phyloP scores from a whole-genome alignment of 1,140 invertebrate species.

The Scaptodrosophila lebanonensis region DNA sequence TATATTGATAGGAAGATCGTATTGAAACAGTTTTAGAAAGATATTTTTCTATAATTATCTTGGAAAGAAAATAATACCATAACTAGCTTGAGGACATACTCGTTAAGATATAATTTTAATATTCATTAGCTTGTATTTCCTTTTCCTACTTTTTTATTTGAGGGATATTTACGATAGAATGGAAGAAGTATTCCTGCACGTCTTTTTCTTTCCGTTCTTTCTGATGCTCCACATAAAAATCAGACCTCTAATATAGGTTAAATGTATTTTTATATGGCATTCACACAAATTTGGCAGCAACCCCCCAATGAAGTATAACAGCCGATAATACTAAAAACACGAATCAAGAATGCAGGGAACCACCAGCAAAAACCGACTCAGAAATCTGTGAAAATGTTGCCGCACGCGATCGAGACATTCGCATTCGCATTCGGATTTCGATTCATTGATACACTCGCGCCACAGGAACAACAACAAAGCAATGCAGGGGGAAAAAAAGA shows the following conservation, averaged over 20 bases:
- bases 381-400: constrained; percentile 63
- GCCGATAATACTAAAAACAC: constrained; percentile 36
- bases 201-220: no score
- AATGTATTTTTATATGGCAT: constrained; percentile 50
- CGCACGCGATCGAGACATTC: constrained; percentile 71
- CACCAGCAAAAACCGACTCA: constrained; percentile 30
- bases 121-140: no score
- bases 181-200: not conserved
- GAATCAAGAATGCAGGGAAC: constrained; percentile 49
- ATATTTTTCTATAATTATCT: not conserved
- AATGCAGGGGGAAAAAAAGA: constrained; percentile 12
- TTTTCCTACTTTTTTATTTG: no score
- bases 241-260: constrained; percentile 32
- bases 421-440: constrained; percentile 56
- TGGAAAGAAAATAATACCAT: no score
- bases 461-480: constrained; percentile 4
- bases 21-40: not conserved
- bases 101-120: no score
- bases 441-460: constrained; percentile 66
- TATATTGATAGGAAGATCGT: constrained; percentile 22
- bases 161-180: not conserved
- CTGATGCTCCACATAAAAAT: no score
- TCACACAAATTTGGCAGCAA: constrained; percentile 30
- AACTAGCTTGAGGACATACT: no score
- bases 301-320: no score